These are phyloP conservation scores for Drosophila tsacasi DNA, from an alignment of 1,140 invertebrate genomes.

Conservation along the genomic window DNA sequence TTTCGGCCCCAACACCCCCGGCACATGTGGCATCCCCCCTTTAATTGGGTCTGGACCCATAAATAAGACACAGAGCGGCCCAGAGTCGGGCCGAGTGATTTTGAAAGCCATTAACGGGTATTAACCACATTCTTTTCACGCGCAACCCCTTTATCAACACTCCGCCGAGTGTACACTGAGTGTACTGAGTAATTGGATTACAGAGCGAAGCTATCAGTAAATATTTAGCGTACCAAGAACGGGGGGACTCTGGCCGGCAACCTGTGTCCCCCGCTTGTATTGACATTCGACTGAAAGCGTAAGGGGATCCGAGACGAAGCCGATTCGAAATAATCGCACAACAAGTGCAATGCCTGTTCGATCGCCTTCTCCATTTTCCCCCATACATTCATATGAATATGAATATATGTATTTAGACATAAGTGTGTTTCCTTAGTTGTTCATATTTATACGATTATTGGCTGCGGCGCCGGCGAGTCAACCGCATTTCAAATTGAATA, in stretches of 20 bases:
- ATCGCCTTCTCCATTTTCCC: constrained; percentile 15
- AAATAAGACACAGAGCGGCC: constrained; percentile 20
- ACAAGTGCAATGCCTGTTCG: constrained; percentile 55
- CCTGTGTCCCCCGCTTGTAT: constrained; percentile 31
- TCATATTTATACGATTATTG: constrained; percentile 51
- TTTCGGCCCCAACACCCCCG: constrained; percentile 24
- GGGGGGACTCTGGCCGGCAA: constrained; percentile 11
- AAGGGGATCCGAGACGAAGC: constrained; percentile 38
- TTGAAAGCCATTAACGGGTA: constrained; percentile 50
- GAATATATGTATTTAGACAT: too few relatives aligned
- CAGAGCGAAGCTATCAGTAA: constrained; percentile 43
- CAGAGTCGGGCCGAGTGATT: constrained; percentile 38
- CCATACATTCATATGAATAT: neutral
- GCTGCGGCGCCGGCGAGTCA: constrained; percentile 32
- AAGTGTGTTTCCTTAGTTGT: constrained; percentile 28
- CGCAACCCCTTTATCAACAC: constrained; percentile 18
- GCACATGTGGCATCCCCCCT: constrained; percentile 37
- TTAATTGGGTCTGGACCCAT: constrained; percentile 55
- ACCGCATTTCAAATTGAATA: constrained; percentile 49
- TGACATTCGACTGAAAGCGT: constrained; percentile 61
- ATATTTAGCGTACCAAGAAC: constrained; percentile 45
- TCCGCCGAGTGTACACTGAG: neutral
- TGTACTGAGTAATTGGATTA: constrained; percentile 47
- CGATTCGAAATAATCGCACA: constrained; percentile 48
- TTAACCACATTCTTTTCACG: constrained; percentile 29